These are phyloP conservation scores for Mormyrops attenuatus DNA, from an alignment of 2,797 vertebrate species.

Conservation along the genomic window DNA sequence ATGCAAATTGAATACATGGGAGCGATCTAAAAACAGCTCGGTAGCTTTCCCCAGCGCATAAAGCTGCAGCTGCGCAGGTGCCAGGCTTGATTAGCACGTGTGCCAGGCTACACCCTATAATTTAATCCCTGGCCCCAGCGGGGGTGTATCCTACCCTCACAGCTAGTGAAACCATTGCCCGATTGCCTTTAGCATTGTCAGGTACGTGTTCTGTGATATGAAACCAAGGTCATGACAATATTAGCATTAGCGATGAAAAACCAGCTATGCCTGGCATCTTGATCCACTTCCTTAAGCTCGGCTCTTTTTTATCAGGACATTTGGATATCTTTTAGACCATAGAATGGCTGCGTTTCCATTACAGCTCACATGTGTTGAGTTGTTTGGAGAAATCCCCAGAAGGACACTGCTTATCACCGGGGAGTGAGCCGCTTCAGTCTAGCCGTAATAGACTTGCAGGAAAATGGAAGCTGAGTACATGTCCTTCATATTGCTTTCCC, in stretches of 20 bases:
- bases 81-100: background rate
- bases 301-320: background rate
- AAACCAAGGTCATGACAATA: background rate
- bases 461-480: background rate
- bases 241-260: background rate
- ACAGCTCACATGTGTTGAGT: background rate
- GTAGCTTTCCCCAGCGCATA: background rate
- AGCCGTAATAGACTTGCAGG: background rate
- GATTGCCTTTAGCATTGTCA: background rate
- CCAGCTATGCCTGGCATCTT: background rate
- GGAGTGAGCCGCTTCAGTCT: background rate
- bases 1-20: conserved; percentile 11
- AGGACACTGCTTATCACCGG: background rate
- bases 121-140: background rate
- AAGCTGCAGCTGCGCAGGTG: background rate
- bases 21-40: background rate
- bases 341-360: background rate
- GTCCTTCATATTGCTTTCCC: background rate
- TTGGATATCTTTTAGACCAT: background rate
- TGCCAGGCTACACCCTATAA: background rate
- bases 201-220: background rate
- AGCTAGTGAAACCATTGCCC: background rate
- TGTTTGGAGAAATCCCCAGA: background rate
- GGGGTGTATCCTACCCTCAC: background rate
- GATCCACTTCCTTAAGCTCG: background rate